A percentile compares a stretch with the other conserved stretches of the same genome.
These are phyloP conservation scores for Helogale parvula DNA, from an alignment of 2,113 vertebrate species.

Conservation along the genomic window DNA sequence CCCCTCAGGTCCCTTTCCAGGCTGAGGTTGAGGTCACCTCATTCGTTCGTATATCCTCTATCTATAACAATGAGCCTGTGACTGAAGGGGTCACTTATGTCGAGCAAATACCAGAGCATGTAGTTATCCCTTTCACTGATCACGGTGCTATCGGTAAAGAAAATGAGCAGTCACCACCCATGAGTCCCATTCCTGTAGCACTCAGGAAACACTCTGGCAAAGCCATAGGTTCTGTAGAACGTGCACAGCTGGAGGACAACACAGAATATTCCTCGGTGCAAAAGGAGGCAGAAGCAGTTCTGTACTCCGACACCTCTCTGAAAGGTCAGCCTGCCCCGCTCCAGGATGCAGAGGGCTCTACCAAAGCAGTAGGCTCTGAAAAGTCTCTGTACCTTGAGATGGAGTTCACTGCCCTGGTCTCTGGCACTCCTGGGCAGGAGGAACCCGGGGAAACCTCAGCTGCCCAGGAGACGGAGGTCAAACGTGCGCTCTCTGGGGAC, in stretches of 20 bases:
- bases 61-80: conserved; percentile 34
- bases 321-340: conserved; percentile 6
- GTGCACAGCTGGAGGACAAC: background rate
- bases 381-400: conserved; percentile 50
- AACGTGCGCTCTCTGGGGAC: background rate
- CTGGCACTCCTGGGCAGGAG: conserved; percentile 46
- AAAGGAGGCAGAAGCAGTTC: conserved; percentile 61
- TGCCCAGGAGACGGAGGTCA: background rate
- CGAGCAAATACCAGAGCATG: conserved; percentile 77
- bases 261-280: background rate
- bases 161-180: conserved; percentile 65
- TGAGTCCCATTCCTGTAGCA: conserved; percentile 19
- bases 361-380: conserved; percentile 20
- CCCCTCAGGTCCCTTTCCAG: conserved; percentile 63
- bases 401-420: conserved; percentile 20
- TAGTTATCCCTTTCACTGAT: conserved; percentile 67
- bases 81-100: conserved; percentile 58
- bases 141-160: conserved; percentile 54
- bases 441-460: background rate
- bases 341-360: conserved; percentile 42
- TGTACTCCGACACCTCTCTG: conserved; percentile 4
- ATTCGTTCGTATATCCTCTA: background rate
- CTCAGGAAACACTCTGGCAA: background rate
- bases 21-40: conserved; percentile 49
- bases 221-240: conserved; percentile 6